Base-by-base conservation (phyloP, 64 coral and sea anemone genomes). In the Exaiptasia diaphana region DNA sequence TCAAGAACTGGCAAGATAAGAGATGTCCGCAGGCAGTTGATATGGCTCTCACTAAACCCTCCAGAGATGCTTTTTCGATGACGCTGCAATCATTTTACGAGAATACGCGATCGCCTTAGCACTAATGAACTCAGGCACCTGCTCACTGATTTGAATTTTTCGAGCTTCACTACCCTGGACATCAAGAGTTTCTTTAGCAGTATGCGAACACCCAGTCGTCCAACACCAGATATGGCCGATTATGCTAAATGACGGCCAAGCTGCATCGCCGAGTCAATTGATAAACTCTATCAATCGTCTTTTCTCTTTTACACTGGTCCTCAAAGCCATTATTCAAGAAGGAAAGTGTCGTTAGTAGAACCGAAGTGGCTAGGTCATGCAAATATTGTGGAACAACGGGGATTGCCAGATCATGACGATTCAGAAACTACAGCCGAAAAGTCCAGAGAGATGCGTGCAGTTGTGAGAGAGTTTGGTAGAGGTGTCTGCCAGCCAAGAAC, bases 41-140 rank as follows among this genome's bases (percentile, higher is more conserved):
- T 61, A 50, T 85, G 2, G 67, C 50, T 21, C 62, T 85, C 9
- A 61, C 68, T 27, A 85, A 85, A 46, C 82, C 82, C 41, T 21
- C 38, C 0, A 85, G 81, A 26, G 81, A 74, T 28, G 44, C 81
- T 24, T 85, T 85, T 33, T 50, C 41, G 10, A 87, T 87, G 83
- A 44, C 58, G 21, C 41, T 76, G 34, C 36, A 44, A 2, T 87
- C 60, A 50, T 53, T 75, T 65, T 37, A 38, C 25, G 20, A 39
- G 30, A 86, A 86, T 29, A 74, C 15, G 8, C 41, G 65, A 18
- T 57, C 24, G 41, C 30, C 46, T 86, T 18, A 35, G 15, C 9
- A 33, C 76, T 27, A 87, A 77, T 23, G 36, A 42, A 38, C 64
- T 87, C 20, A 41, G 41, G 7, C 73, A 87, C 50, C 60, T 87